phyloP scores from a whole-genome alignment of 2,797 vertebrate genomes.

The Cheirogaleus major region DNA sequence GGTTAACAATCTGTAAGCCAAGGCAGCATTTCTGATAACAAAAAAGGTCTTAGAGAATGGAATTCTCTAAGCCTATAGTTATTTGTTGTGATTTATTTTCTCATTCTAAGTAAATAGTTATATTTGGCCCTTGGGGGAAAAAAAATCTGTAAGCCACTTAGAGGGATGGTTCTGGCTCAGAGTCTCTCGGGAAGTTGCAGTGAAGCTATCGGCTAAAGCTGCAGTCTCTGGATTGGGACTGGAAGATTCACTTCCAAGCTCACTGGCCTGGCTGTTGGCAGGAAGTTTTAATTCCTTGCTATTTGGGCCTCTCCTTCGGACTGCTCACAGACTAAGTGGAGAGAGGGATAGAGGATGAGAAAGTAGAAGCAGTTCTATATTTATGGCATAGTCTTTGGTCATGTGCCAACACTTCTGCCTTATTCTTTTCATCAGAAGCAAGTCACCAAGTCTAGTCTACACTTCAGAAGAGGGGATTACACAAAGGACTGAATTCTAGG shows the following conservation, averaged over 20 bases:
- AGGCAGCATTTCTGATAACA: neutral
- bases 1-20: neutral
- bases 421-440: neutral
- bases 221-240: neutral
- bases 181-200: neutral
- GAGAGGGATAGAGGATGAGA: neutral
- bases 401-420: neutral
- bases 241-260: neutral
- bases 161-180: neutral
- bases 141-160: neutral
- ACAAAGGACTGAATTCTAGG: neutral
- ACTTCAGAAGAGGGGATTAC: neutral
- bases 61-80: neutral
- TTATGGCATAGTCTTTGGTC: neutral
- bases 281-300: neutral
- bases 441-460: neutral
- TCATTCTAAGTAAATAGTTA: neutral
- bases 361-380: neutral
- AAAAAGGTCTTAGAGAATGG: neutral
- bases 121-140: neutral
- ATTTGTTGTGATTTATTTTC: neutral
- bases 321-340: neutral
- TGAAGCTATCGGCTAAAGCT: neutral
- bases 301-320: neutral
- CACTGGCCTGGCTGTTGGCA: neutral